phyloP scores from a whole-genome alignment of 2,888 invertebrate genomes.

The Rotaria sp. region DNA sequence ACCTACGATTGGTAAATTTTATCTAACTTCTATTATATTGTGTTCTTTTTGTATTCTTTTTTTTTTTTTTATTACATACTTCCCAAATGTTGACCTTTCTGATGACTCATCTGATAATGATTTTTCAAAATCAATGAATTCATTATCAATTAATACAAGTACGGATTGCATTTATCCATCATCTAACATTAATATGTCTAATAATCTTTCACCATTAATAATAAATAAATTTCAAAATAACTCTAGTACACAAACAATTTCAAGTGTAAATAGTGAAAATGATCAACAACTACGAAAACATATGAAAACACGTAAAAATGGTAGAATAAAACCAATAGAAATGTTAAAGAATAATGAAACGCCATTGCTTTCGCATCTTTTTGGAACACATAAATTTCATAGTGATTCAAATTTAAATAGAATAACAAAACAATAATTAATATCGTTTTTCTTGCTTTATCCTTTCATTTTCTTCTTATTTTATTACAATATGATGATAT shows the following conservation, averaged over 20 bases:
- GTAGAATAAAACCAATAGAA: not conserved
- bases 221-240: not conserved
- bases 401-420: constrained; percentile 9
- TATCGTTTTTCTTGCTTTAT: not conserved
- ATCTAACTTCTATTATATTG: not conserved
- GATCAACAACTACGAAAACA: not conserved
- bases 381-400: not conserved
- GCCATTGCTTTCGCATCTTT: constrained; percentile 6
- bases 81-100: not conserved
- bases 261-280: not conserved
- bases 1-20: not conserved
- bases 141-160: not conserved
- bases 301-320: not conserved
- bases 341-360: not conserved
- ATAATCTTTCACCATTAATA: not conserved
- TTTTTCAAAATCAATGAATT: not conserved
- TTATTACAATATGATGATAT: not conserved
- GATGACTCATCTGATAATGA: not conserved
- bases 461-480: not conserved
- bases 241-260: not conserved
- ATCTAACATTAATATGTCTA: not conserved
- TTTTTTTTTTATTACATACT: not conserved
- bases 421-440: not conserved
- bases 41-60: not conserved
- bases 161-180: not conserved